A percentile compares a stretch with the other conserved stretches of the same genome.
These are phyloP conservation scores for Myotis myotis DNA, from an alignment of 2,797 vertebrate genomes.

Conservation along the genomic window DNA sequence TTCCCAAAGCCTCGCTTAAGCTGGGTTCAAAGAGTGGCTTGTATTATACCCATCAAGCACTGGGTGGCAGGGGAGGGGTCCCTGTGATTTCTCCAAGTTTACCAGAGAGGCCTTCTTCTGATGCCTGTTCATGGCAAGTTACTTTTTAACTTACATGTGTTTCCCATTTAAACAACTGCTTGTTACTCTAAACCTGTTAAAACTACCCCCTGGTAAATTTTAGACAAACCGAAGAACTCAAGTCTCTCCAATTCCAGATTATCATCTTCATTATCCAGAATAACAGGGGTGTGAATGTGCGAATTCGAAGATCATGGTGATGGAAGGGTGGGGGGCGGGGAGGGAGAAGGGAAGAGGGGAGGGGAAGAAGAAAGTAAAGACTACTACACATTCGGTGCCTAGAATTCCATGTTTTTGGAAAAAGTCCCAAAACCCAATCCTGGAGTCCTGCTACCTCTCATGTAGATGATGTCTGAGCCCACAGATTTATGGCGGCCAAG, in stretches of 20 bases:
- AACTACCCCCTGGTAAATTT: neutral
- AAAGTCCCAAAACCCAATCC: slow-evolving; percentile 4
- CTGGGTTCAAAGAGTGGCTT: neutral
- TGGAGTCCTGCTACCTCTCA: neutral
- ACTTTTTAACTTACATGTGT: neutral
- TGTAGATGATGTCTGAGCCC: neutral
- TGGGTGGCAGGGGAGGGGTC: too few relatives aligned
- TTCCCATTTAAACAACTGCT: slow-evolving; percentile 36
- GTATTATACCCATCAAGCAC: neutral
- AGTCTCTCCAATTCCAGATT: neutral
- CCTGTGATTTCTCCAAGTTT: neutral
- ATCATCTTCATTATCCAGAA: neutral
- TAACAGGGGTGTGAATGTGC: neutral
- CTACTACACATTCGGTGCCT: neutral
- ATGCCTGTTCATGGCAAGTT: neutral
- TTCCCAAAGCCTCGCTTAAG: neutral
- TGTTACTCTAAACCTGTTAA: slow-evolving; percentile 39
- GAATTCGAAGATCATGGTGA: neutral
- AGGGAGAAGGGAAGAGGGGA: too few relatives aligned
- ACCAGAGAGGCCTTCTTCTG: neutral
- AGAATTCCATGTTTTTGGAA: neutral
- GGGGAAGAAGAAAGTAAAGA: neutral
- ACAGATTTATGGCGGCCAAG: neutral
- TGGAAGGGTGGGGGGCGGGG: neutral
- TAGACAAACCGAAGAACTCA: neutral